Conservation (phyloP, 2,113 vertebrate species). For the Zootoca vivipara region DNA sequence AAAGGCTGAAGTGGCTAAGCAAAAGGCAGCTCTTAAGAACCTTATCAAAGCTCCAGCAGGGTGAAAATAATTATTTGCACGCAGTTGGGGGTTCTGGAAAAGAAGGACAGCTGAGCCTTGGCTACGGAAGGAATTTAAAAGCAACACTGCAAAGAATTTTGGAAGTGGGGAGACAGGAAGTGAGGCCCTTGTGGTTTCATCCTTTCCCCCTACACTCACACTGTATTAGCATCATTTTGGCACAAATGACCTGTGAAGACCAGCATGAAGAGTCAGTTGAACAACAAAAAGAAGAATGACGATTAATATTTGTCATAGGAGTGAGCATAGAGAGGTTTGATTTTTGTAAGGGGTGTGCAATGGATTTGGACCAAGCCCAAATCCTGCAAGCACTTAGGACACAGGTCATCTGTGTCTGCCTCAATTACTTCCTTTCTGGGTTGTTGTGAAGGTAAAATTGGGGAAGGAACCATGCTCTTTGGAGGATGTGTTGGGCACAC, state of each 20-base stretch:
- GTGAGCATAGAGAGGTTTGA: too few species aligned
- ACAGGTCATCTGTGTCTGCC: too few species aligned
- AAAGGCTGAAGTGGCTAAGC: conserved; percentile 63
- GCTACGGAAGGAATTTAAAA: conserved; percentile 65
- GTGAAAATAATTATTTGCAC: conserved; percentile 69
- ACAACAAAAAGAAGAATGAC: too few species aligned
- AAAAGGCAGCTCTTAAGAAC: conserved; percentile 67
- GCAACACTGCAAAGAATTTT: conserved; percentile 49
- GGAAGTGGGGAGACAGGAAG: not conserved
- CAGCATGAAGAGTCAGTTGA: too few species aligned
- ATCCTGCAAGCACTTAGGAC: too few species aligned
- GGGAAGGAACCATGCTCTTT: too few species aligned
- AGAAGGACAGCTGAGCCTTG: conserved; percentile 58
- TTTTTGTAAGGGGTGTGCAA: too few species aligned
- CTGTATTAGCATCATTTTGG: not conserved
- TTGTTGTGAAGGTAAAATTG: too few species aligned
- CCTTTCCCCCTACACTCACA: not conserved
- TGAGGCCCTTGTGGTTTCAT: conserved; percentile 33
- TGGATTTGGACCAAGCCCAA: too few species aligned
- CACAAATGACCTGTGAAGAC: not conserved
- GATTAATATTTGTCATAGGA: too few species aligned
- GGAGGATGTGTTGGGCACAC: too few species aligned
- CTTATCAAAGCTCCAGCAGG: conserved; percentile 68
- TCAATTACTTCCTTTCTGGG: too few species aligned
- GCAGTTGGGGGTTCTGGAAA: conserved; percentile 70